Evolutionary conservation across 2,113 vertebrate species (phyloP).

Genomic region (Corythornis vintsioides): DNA sequence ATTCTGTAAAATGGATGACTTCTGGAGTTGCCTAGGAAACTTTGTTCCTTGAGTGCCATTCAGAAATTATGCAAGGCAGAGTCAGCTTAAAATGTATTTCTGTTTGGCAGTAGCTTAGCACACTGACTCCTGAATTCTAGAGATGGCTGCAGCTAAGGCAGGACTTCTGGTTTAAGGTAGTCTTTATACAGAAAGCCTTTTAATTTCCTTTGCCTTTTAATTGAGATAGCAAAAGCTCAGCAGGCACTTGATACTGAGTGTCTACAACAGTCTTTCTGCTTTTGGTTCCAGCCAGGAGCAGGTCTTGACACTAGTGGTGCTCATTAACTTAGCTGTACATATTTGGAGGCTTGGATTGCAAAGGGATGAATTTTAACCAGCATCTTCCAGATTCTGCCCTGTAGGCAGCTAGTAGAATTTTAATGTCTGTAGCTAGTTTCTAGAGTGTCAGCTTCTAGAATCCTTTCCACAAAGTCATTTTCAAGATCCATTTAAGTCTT

Average conservation of each 20-base stretch:
- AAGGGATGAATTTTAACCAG: background rate
- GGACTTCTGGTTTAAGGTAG: background rate
- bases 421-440: background rate
- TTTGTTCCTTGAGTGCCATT: background rate
- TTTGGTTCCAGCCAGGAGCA: background rate
- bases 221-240: background rate
- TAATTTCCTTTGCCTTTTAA: background rate
- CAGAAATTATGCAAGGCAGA: background rate
- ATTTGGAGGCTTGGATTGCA: background rate
- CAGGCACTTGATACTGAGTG: background rate
- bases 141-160: background rate
- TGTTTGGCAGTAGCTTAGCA: background rate
- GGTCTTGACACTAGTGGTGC: background rate
- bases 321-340: background rate
- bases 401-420: background rate
- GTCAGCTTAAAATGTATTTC: background rate
- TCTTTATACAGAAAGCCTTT: background rate
- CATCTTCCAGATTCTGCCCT: background rate
- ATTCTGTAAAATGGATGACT: background rate
- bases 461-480: background rate
- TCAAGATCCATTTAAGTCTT: background rate
- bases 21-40: background rate
- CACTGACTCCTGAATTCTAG: background rate
- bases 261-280: background rate
- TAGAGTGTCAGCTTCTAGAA: background rate